Evolutionary conservation across 2,888 invertebrate species (phyloP).

Genomic region (Timandra comae): DNA sequence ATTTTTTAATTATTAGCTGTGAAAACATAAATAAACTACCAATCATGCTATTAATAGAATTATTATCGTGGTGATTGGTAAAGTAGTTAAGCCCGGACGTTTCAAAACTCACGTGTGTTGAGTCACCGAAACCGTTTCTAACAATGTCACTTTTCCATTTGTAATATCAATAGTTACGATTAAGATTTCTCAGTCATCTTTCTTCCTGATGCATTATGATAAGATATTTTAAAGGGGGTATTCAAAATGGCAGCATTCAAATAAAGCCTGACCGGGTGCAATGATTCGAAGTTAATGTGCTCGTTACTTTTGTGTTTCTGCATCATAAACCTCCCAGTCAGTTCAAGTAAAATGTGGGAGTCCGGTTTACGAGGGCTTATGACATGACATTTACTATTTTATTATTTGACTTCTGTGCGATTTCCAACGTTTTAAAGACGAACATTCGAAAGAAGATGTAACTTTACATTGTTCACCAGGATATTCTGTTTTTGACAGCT

Average conservation of each 20-base stretch:
- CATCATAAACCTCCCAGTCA: constrained; percentile 24
- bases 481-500: no score
- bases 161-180: not conserved
- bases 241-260: constrained; percentile 12
- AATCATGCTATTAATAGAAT: no score
- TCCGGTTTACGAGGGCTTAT: not conserved
- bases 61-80: no score
- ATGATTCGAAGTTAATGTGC: constrained; percentile 25
- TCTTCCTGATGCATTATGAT: not conserved
- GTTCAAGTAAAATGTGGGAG: not conserved
- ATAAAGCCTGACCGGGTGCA: constrained; percentile 26
- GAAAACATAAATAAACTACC: no score
- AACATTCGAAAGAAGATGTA: no score
- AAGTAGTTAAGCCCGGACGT: no score
- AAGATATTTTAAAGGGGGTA: not conserved
- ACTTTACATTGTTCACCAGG: no score
- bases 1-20: no score
- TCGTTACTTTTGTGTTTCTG: constrained; percentile 31
- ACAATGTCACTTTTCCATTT: no score
- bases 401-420: not conserved
- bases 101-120: no score
- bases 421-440: no score
- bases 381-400: not conserved
- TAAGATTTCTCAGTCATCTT: not conserved
- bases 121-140: no score